Conservation (phyloP, 1,140 invertebrate species). For the Brachionus plicatilis region DNA sequence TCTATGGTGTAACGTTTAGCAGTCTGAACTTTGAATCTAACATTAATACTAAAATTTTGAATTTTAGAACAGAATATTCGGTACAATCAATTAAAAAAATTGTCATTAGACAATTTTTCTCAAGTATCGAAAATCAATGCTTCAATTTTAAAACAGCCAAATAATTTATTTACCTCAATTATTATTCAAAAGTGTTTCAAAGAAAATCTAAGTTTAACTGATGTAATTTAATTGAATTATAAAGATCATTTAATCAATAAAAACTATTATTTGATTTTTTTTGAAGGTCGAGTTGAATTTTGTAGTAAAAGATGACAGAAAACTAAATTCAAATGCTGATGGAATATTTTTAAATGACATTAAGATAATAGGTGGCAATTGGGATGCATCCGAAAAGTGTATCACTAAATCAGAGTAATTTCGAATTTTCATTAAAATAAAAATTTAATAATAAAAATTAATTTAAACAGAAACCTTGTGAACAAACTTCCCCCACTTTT, state of each 20-base stretch:
- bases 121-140: background rate
- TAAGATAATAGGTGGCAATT: background rate
- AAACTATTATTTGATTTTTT: background rate
- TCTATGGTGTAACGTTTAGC: background rate
- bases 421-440: background rate
- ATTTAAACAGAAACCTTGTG: background rate
- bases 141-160: slow-evolving; percentile 3
- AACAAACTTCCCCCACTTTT: background rate
- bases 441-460: background rate
- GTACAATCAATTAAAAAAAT: background rate
- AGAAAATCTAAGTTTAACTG: background rate
- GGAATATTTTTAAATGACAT: background rate
- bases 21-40: background rate
- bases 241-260: no score
- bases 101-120: background rate
- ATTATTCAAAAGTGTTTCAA: slow-evolving; percentile 10
- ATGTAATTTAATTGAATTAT: background rate
- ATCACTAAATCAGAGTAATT: slow-evolving; percentile 14
- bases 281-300: slow-evolving; percentile 1
- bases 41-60: background rate
- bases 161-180: background rate
- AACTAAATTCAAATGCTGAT: background rate
- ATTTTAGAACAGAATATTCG: slow-evolving; percentile 6
- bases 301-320: slow-evolving; percentile 4
- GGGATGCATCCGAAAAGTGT: background rate